These are phyloP conservation scores for Diploscapter pachys DNA, from an alignment of 1,140 invertebrate species.

Conservation along the genomic window DNA sequence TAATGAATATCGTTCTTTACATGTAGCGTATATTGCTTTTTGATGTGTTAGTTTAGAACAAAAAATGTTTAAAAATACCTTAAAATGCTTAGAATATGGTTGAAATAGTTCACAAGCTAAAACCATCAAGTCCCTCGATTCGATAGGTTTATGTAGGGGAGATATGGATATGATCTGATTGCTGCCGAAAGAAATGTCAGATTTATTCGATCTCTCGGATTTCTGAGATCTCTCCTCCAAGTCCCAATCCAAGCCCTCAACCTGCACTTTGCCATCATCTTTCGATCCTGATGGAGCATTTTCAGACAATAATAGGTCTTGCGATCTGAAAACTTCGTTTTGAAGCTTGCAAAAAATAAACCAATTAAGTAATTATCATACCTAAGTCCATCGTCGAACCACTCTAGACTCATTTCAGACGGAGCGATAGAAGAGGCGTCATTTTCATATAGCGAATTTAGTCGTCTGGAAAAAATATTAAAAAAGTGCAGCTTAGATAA, in stretches of 20 bases:
- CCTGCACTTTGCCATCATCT: not conserved
- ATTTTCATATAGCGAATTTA: not conserved
- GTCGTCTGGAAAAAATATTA: not conserved
- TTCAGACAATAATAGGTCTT: too few species aligned
- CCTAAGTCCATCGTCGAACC: constrained; percentile 21
- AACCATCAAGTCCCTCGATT: constrained; percentile 26
- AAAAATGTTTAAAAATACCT: constrained; percentile 11
- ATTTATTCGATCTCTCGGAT: constrained; percentile 4
- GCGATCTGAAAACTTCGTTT: not conserved
- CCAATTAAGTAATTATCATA: not conserved
- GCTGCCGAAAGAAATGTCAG: not conserved
- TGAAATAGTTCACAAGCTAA: constrained; percentile 28
- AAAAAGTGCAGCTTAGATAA: constrained; percentile 1
- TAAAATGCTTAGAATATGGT: constrained; percentile 23
- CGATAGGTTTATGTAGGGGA: constrained; percentile 6
- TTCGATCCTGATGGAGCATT: too few species aligned
- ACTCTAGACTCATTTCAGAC: constrained; percentile 18
- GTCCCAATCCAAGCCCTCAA: constrained; percentile 4
- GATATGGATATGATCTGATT: not conserved
- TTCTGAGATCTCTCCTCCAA: constrained; percentile 14
- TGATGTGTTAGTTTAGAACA: not conserved
- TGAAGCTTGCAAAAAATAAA: not conserved
- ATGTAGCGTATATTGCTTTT: not conserved
- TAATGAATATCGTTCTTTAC: not conserved
- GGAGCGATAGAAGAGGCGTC: not conserved